Evolutionary conservation across 2,888 invertebrate genomes (phyloP).

Genomic region (Mesoligia furuncula): DNA sequence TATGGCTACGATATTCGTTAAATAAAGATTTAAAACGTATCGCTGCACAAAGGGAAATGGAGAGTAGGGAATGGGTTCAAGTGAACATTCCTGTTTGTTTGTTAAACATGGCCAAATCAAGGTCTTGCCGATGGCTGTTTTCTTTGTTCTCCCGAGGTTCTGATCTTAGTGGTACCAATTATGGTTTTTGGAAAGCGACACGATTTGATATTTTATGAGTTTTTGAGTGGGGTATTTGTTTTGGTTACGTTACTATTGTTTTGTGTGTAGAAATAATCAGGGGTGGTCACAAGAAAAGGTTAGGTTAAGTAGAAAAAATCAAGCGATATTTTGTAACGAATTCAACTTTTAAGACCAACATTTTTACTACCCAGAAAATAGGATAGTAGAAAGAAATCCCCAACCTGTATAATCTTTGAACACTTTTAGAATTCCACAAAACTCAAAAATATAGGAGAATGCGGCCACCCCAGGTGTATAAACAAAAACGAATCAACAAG

Average conservation of each 20-base stretch:
- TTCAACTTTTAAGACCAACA: background rate
- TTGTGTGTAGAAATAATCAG: background rate
- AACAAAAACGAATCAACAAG: slow-evolving; percentile 58
- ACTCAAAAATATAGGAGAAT: slow-evolving; percentile 7
- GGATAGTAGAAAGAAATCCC: background rate
- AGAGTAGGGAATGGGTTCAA: slow-evolving; percentile 36
- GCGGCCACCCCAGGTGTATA: slow-evolving; percentile 37
- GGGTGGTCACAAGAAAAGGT: background rate
- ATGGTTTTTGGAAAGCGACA: slow-evolving; percentile 20
- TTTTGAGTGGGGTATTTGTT: slow-evolving; percentile 3
- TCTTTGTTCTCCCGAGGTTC: slow-evolving; percentile 46
- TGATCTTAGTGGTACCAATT: slow-evolving; percentile 38
- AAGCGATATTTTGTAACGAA: background rate
- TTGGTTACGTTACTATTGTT: background rate
- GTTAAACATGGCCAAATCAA: slow-evolving; percentile 50
- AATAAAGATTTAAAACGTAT: slow-evolving; percentile 55
- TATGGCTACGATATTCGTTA: slow-evolving; percentile 36
- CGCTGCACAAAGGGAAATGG: slow-evolving; percentile 47
- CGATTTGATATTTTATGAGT: slow-evolving; percentile 10
- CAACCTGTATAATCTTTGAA: background rate
- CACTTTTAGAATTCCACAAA: background rate
- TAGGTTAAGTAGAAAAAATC: background rate
- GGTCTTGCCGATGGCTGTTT: slow-evolving; percentile 50
- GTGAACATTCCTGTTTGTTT: slow-evolving; percentile 53
- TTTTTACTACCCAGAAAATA: background rate